Conservation (phyloP, 2,888 invertebrate species). For the Caenorhabditis wallacei region DNA sequence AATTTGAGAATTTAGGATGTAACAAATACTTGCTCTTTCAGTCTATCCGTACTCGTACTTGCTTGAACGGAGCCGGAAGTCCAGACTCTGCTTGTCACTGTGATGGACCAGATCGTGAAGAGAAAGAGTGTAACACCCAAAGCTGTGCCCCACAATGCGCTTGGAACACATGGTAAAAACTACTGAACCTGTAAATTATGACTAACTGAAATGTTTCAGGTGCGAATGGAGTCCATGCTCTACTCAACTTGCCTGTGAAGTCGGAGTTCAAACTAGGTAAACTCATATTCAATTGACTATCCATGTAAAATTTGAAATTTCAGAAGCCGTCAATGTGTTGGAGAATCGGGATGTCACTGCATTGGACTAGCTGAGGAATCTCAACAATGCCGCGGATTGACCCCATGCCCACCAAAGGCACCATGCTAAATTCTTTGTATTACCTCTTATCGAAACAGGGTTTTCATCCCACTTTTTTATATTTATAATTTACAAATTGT, state of each 20-base stretch:
- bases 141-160: slow-evolving; percentile 77
- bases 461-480: not conserved
- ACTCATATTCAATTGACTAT: not conserved
- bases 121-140: slow-evolving; percentile 75
- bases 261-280: slow-evolving; percentile 68
- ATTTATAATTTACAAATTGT: slow-evolving; percentile 33
- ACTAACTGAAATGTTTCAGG: slow-evolving; percentile 46
- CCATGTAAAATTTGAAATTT: not conserved
- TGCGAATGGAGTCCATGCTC: slow-evolving; percentile 79
- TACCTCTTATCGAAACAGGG: slow-evolving; percentile 6
- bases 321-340: slow-evolving; percentile 79
- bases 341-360: slow-evolving; percentile 79
- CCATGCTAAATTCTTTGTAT: slow-evolving; percentile 68
- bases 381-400: slow-evolving; percentile 76
- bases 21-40: slow-evolving; percentile 7
- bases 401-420: slow-evolving; percentile 71
- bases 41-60: slow-evolving; percentile 73
- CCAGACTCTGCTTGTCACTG: slow-evolving; percentile 74
- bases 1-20: not conserved
- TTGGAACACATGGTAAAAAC: slow-evolving; percentile 75
- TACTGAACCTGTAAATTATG: not conserved
- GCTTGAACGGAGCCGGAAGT: slow-evolving; percentile 71
- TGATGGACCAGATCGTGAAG: slow-evolving; percentile 76
- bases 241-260: slow-evolving; percentile 74
- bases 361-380: slow-evolving; percentile 77